phyloP scores from a whole-genome alignment of 2,888 invertebrate species.

The Cryptocheilus praepositus region DNA sequence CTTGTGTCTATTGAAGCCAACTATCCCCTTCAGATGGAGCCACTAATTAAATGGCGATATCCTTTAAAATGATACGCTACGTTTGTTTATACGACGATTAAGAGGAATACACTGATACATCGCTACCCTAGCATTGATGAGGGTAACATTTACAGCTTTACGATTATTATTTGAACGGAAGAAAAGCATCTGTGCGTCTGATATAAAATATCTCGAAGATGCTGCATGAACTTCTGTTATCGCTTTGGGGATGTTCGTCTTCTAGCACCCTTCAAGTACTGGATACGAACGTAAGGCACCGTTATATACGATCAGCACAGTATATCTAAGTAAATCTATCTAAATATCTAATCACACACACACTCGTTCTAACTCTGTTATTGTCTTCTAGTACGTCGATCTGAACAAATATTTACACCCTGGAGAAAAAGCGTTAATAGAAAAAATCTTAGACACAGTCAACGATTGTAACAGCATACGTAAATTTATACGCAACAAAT shows the following conservation, averaged over 20 bases:
- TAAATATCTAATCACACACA: no score
- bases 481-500: slow-evolving; percentile 77
- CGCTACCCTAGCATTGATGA: no score
- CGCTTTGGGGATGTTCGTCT: slow-evolving; percentile 80
- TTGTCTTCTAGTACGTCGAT: slow-evolving; percentile 48
- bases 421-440: slow-evolving; percentile 80
- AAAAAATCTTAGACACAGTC: slow-evolving; percentile 80
- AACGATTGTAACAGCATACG: slow-evolving; percentile 81
- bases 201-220: slow-evolving; percentile 68
- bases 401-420: slow-evolving; percentile 79
- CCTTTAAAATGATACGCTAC: no score
- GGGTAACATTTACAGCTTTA: no score
- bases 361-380: slow-evolving; percentile 11
- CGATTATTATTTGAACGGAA: no score
- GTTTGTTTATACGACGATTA: no score
- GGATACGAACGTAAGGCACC: slow-evolving; percentile 63
- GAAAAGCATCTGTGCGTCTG: background rate
- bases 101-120: no score
- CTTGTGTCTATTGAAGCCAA: no score
- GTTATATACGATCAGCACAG: no score
- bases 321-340: no score
- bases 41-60: no score
- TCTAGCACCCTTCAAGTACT: slow-evolving; percentile 66
- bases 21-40: no score
- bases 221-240: slow-evolving; percentile 82